phyloP scores from a whole-genome alignment of 2,888 invertebrate species.

The Macrosoma leucophasiata region DNA sequence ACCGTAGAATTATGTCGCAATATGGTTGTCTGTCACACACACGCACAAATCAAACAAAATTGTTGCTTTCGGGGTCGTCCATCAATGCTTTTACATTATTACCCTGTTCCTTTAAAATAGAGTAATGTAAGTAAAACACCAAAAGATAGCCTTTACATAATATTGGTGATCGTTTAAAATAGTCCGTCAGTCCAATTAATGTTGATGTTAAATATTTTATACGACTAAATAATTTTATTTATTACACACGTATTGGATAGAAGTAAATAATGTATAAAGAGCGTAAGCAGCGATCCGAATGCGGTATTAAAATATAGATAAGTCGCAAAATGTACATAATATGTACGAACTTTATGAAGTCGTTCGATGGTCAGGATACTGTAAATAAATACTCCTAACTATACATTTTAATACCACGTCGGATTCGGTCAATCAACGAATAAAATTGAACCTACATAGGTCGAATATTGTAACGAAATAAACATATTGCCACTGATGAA shows the following conservation, averaged over 20 bases:
- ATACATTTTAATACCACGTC: too few species aligned
- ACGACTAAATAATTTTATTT: constrained; percentile 14
- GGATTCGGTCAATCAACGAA: too few species aligned
- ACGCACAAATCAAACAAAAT: constrained; percentile 53
- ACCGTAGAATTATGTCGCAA: constrained; percentile 35
- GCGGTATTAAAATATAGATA: too few species aligned
- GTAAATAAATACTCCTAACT: too few species aligned
- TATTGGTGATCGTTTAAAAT: constrained; percentile 19
- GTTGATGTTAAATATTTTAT: constrained; percentile 28
- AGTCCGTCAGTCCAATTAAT: constrained; percentile 18
- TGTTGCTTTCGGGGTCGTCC: constrained; percentile 55
- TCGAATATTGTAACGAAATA: too few species aligned
- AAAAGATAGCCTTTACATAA: constrained; percentile 55
- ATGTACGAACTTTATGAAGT: too few species aligned
- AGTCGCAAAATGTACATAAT: too few species aligned
- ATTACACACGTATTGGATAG: constrained; percentile 11
- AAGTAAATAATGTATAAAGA: too few species aligned
- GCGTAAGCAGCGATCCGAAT: too few species aligned
- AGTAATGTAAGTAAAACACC: constrained; percentile 65
- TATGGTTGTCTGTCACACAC: constrained; percentile 50
- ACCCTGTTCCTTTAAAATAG: constrained; percentile 33
- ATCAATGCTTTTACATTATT: constrained; percentile 37
- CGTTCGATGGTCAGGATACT: too few species aligned
- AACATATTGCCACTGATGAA: too few species aligned
- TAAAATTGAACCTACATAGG: too few species aligned